A percentile compares a stretch with the other conserved stretches of the same genome.
phyloP scores from a whole-genome alignment of 2,888 invertebrate genomes.

The Zonitis immaculata region DNA sequence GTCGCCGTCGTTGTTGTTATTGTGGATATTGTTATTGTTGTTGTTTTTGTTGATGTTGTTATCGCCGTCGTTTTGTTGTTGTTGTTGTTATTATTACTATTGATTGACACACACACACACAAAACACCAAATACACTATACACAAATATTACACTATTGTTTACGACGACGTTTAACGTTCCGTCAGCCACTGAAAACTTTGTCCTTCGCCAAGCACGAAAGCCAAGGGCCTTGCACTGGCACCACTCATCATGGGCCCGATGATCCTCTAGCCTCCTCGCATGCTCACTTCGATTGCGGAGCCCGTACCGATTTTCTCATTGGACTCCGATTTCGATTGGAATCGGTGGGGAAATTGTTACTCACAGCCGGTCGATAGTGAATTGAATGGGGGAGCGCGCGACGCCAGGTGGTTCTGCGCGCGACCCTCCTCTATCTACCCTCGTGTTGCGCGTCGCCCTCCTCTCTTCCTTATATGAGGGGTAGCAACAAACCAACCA shows the following conservation, averaged over 20 bases:
- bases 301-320: conserved; percentile 38
- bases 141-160: conserved; percentile 34
- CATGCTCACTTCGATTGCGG: conserved; percentile 38
- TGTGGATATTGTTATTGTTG: no score
- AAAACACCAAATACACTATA: conserved; percentile 20
- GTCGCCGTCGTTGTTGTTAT: no score
- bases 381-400: conserved; percentile 49
- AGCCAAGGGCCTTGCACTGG: conserved; percentile 26
- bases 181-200: conserved; percentile 23
- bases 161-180: conserved; percentile 39
- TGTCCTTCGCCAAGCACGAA: conserved; percentile 15
- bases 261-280: conserved; percentile 31
- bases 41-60: no score
- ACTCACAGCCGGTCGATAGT: conserved; percentile 49
- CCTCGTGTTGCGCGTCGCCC: conserved; percentile 41
- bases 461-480: conserved; percentile 12
- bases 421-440: conserved; percentile 38
- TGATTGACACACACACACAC: conserved; percentile 19
- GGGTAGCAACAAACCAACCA: conserved; percentile 11
- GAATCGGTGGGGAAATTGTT: conserved; percentile 41
- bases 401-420: conserved; percentile 50
- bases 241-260: conserved; percentile 29
- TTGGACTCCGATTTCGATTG: conserved; percentile 42
- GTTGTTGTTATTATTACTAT: no score
- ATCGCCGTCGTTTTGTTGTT: neutral